These are phyloP conservation scores for Triplophysa dalaica DNA, from an alignment of 2,113 vertebrate genomes.

Conservation along the genomic window DNA sequence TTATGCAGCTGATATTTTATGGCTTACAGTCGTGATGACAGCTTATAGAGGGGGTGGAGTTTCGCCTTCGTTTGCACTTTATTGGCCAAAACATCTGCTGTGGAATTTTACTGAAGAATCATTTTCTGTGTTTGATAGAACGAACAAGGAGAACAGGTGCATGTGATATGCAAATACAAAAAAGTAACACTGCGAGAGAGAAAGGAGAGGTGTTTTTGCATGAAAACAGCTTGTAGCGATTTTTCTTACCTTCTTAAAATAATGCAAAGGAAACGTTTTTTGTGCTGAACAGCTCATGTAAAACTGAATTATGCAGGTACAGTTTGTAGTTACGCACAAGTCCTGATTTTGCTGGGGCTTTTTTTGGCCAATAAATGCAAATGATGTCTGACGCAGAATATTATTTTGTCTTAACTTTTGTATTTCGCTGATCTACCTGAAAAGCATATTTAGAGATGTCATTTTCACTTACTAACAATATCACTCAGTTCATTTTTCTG, in stretches of 20 bases:
- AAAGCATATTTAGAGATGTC: background rate
- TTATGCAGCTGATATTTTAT: conserved; percentile 30
- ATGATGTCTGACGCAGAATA: background rate
- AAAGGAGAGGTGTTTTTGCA: conserved; percentile 20
- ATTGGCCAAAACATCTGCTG: conserved; percentile 46
- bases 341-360: background rate
- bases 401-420: background rate
- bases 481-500: background rate
- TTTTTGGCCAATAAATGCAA: conserved; percentile 36
- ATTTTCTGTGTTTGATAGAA: conserved; percentile 3
- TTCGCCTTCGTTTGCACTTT: conserved; percentile 41
- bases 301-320: conserved; percentile 16
- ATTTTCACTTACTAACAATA: background rate
- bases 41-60: background rate
- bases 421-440: conserved; percentile 14
- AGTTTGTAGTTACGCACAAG: conserved; percentile 17
- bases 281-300: background rate
- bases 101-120: conserved; percentile 22
- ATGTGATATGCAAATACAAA: conserved; percentile 57
- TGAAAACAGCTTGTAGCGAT: conserved; percentile 20
- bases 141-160: conserved; percentile 14
- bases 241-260: conserved; percentile 8
- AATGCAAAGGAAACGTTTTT: background rate
- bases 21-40: conserved; percentile 6
- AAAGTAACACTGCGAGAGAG: conserved; percentile 34